These are phyloP conservation scores for Burhinus oedicnemus DNA, from an alignment of 2,113 vertebrate species.

Conservation along the genomic window DNA sequence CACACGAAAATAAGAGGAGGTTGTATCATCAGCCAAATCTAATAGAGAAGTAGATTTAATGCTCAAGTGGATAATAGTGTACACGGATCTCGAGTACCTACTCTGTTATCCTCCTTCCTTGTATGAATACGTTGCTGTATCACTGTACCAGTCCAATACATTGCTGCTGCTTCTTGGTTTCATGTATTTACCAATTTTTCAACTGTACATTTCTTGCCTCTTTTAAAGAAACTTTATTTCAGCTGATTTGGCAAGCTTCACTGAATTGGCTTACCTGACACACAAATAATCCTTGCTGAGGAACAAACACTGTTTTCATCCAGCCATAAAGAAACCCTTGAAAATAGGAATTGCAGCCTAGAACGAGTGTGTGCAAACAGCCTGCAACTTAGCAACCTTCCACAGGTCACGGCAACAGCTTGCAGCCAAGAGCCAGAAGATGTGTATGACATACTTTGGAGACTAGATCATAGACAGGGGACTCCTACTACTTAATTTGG, in stretches of 20 bases:
- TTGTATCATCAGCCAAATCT: background rate
- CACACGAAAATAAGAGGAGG: background rate
- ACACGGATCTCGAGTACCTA: background rate
- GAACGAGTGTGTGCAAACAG: background rate
- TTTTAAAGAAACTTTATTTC: background rate
- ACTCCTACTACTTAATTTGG: constrained; percentile 59
- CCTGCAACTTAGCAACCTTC: constrained; percentile 37
- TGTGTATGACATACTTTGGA: constrained; percentile 41
- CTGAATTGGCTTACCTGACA: background rate
- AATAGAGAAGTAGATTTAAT: background rate
- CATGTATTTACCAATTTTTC: background rate
- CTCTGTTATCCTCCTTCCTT: background rate
- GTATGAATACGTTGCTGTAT: background rate
- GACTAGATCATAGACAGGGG: constrained; percentile 39
- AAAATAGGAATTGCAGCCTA: background rate
- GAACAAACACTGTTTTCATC: background rate
- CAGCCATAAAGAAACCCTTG: background rate
- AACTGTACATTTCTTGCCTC: background rate
- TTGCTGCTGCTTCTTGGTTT: background rate
- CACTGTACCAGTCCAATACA: background rate
- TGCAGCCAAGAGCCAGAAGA: constrained; percentile 20
- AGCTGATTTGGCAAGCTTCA: background rate
- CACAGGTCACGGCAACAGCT: constrained; percentile 8
- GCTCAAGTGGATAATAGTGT: background rate
- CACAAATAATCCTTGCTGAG: background rate